Percentiles rank a stretch among this genome's conserved stretches.
These are phyloP conservation scores for Psammodynastes pulverulentus DNA, from an alignment of 2,113 vertebrate species.

Conservation along the genomic window DNA sequence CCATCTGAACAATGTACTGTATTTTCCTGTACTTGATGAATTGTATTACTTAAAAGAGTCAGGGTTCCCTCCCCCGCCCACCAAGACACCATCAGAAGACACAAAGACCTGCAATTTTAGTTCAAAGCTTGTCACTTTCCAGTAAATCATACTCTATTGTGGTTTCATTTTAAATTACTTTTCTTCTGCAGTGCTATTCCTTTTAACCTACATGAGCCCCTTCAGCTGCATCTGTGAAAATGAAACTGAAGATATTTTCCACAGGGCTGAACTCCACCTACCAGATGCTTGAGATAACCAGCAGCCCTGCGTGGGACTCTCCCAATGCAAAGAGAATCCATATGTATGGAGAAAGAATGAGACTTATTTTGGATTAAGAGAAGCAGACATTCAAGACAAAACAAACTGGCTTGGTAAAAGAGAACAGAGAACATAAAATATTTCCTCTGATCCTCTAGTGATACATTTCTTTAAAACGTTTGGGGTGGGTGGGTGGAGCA, in stretches of 20 bases:
- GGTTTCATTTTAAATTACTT: not conserved
- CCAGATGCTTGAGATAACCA: conserved; percentile 12
- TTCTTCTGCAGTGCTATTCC: not conserved
- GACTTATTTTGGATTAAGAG: conserved; percentile 27
- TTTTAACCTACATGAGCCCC: not conserved
- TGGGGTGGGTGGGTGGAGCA: not conserved
- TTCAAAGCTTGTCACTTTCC: not conserved
- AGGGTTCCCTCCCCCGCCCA: not conserved
- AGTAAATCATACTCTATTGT: not conserved
- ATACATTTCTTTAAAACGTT: not conserved
- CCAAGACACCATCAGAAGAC: not conserved
- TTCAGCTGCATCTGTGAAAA: not conserved
- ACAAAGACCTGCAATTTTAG: not conserved
- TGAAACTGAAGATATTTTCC: not conserved
- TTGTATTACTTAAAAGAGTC: not conserved
- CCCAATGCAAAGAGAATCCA: not conserved
- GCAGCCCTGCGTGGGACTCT: not conserved
- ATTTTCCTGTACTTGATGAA: not conserved
- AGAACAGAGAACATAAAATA: not conserved
- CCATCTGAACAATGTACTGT: not conserved
- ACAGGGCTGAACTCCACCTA: not conserved
- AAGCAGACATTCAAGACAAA: conserved; percentile 4
- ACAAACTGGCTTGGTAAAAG: not conserved
- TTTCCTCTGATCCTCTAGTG: not conserved
- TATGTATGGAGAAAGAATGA: conserved; percentile 14